Conservation (phyloP, 2,888 invertebrate species). For the Amblyteles armatorius region DNA sequence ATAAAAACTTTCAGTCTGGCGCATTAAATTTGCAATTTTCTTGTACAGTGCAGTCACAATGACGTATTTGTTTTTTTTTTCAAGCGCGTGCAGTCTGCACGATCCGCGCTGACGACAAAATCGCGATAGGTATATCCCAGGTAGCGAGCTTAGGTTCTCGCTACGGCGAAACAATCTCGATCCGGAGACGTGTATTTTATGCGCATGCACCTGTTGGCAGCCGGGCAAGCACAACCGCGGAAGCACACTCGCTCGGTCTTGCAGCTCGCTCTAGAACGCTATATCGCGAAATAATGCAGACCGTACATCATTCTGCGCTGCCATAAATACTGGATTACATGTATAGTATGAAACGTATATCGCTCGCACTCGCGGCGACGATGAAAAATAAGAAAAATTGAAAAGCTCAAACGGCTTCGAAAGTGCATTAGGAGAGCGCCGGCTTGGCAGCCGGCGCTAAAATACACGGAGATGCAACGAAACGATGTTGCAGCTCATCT, state of each 20-base stretch:
- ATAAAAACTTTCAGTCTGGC: too few relatives aligned
- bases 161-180: neutral
- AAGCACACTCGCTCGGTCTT: slow-evolving; percentile 1
- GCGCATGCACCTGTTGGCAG: slow-evolving; percentile 78
- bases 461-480: slow-evolving; percentile 35
- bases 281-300: slow-evolving; percentile 31
- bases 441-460: slow-evolving; percentile 24
- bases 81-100: neutral
- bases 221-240: slow-evolving; percentile 23
- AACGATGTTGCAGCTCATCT: slow-evolving; percentile 41
- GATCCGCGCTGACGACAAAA: neutral
- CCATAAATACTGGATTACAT: slow-evolving; percentile 47
- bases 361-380: slow-evolving; percentile 16
- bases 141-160: slow-evolving; percentile 32
- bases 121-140: neutral
- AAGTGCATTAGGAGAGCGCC: slow-evolving; percentile 50
- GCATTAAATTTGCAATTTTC: too few relatives aligned
- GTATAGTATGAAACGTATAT: slow-evolving; percentile 47
- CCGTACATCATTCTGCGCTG: slow-evolving; percentile 40
- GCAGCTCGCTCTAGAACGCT: slow-evolving; percentile 1
- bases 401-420: slow-evolving; percentile 8
- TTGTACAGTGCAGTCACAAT: neutral
- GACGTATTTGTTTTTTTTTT: neutral
- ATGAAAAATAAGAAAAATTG: slow-evolving; percentile 27
- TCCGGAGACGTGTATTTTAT: slow-evolving; percentile 60